Conservation (phyloP, 2,113 vertebrate species). For the Glareola pratincola region DNA sequence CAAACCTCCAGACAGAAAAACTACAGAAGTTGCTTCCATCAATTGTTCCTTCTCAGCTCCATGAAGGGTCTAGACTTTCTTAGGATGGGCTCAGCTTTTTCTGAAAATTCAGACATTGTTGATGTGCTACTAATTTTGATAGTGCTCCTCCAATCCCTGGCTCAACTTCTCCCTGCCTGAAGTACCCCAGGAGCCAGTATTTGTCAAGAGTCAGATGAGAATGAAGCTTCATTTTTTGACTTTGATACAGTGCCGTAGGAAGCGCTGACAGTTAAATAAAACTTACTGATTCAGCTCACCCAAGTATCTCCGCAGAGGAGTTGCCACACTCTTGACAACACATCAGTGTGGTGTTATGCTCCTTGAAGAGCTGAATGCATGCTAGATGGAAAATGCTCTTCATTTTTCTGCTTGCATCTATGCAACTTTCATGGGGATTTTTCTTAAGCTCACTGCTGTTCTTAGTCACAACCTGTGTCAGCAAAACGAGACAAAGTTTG, state of each 20-base stretch:
- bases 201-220: neutral
- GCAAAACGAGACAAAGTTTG: slow-evolving; percentile 9
- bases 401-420: neutral
- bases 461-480: neutral
- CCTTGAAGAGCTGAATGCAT: neutral
- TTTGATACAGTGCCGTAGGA: neutral
- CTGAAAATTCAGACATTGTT: neutral
- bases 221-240: neutral
- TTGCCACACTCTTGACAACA: neutral
- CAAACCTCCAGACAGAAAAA: neutral
- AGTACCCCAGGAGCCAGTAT: neutral
- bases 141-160: neutral
- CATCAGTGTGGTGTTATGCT: neutral
- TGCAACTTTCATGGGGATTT: neutral
- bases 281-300: slow-evolving; percentile 39
- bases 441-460: neutral
- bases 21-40: neutral
- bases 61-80: neutral
- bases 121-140: neutral
- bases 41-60: neutral
- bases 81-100: neutral
- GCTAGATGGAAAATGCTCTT: neutral
- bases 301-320: neutral
- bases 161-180: neutral
- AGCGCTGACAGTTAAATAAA: slow-evolving; percentile 26